Evolutionary conservation across 2,888 invertebrate genomes (phyloP).

Genomic region (Bombylius discolor): DNA sequence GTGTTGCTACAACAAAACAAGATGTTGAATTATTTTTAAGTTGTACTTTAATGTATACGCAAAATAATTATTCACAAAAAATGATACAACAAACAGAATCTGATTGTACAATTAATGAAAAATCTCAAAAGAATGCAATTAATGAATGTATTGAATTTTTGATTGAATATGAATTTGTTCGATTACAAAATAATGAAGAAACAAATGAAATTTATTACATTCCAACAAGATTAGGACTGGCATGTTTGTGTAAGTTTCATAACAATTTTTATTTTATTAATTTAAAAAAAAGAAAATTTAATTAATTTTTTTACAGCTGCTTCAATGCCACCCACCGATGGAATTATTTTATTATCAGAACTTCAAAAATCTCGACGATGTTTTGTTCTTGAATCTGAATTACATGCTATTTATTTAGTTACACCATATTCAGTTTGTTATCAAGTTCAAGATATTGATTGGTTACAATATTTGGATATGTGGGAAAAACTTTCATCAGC

Average conservation of each 20-base stretch:
- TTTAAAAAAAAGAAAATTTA: not conserved
- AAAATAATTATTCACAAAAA: conserved; percentile 14
- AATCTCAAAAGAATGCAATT: not conserved
- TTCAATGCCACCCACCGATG: conserved; percentile 90
- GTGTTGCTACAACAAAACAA: conserved; percentile 55
- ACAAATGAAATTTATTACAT: conserved; percentile 42
- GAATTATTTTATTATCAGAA: conserved; percentile 76
- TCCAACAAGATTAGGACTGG: conserved; percentile 79
- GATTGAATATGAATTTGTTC: conserved; percentile 69
- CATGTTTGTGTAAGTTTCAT: conserved; percentile 51
- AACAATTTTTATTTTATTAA: not conserved
- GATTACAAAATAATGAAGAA: conserved; percentile 42
- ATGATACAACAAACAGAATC: not conserved
- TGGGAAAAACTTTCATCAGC: conserved; percentile 70
- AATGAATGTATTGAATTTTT: conserved; percentile 56
- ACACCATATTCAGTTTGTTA: conserved; percentile 83
- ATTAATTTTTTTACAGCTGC: conserved; percentile 42
- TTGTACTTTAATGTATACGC: conserved; percentile 54
- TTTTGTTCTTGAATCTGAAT: conserved; percentile 84
- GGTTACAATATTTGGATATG: conserved; percentile 62
- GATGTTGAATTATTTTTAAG: conserved; percentile 66
- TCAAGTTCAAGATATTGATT: conserved; percentile 63
- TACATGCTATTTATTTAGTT: conserved; percentile 89
- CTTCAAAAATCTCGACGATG: conserved; percentile 78
- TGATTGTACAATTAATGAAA: not conserved